Base-by-base conservation (phyloP, 2,888 invertebrate species). In the Drosophila subquinaria region DNA sequence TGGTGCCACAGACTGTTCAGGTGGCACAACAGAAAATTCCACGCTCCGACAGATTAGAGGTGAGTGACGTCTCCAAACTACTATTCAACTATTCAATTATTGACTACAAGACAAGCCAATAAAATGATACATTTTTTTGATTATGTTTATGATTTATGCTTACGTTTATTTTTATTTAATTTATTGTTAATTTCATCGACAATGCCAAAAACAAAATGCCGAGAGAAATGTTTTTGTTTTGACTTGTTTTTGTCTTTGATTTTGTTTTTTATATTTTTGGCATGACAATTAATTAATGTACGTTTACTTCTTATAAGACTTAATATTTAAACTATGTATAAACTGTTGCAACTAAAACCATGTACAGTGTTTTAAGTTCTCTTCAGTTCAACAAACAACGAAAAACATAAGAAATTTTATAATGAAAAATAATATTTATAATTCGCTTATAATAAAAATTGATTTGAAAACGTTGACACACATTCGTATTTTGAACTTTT, bases 21-120 rank as follows among this genome's bases (percentile, higher is more conserved):
- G 97, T 96, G 93, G 96, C 96, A 94, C 96, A 97, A 94, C 98
- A 98, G 95, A 98, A 98, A 95, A 95, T 98, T 95, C 97, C 97
- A 90, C 96, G 98, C 94, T 96, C 97, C 93, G 98, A 98, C 94
- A 95, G 98, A 94, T 96, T 98, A 94, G 98, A 98, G 98, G 98
- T 98, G 95, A 95, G 96, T 94, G 63, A 50, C 61, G 64, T 53
- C 55, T 69, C 33, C 15, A 35, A 36, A 45, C 40, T 61, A 48
- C 36, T 55, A 53, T 57, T n/a, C n/a, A 17, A 43, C 40, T 56
- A 45, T 51, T 73, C 67, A 72, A 64, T 71, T 76, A 69, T 73
- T 67, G 68, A 69, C 77, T 65, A 62, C 71, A 59, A 65, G 36
- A 50, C 33, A 63, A 59, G 76, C 61, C 79, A 74, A 79, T 81